Percentiles rank a stretch among this genome's conserved stretches.
Conservation (phyloP, 2,113 vertebrate genomes). For the Otolemur garnettii region DNA sequence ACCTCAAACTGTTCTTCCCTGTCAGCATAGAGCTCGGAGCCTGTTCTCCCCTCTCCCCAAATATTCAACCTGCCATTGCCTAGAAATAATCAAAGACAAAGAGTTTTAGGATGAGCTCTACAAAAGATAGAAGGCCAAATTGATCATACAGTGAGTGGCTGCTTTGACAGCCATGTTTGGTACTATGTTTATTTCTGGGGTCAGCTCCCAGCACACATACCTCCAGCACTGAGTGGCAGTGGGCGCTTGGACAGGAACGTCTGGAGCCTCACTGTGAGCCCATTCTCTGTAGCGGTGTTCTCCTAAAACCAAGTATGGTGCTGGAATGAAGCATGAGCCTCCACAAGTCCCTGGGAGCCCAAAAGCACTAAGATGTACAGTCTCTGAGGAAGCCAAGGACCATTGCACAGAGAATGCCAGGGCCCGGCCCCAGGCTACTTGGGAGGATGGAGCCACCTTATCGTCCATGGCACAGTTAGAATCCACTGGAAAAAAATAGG, state of each 20-base stretch:
- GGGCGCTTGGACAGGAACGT: conserved; percentile 92
- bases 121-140: fast-evolving
- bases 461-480: not conserved
- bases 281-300: conserved; percentile 75
- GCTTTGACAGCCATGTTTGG: not conserved
- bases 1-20: conserved; percentile 87
- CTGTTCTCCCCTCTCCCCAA: conserved; percentile 78
- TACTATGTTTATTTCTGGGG: fast-evolving
- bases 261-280: conserved; percentile 91
- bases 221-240: conserved; percentile 88
- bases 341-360: not conserved
- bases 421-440: not conserved
- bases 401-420: fast-evolving
- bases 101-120: fast-evolving
- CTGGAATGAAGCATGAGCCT: not conserved
- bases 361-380: fast-evolving
- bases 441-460: not conserved
- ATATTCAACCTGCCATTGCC: conserved; percentile 79
- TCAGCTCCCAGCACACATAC: conserved; percentile 81
- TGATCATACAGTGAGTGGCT: fast-evolving
- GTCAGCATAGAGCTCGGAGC: conserved; percentile 69
- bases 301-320: conserved; percentile 78
- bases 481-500: not conserved
- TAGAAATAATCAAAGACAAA: conserved; percentile 47
- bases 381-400: not conserved